Evolutionary conservation across 1,140 invertebrate species (phyloP).

Genomic region (Pseudomyrmex cubaensis): DNA sequence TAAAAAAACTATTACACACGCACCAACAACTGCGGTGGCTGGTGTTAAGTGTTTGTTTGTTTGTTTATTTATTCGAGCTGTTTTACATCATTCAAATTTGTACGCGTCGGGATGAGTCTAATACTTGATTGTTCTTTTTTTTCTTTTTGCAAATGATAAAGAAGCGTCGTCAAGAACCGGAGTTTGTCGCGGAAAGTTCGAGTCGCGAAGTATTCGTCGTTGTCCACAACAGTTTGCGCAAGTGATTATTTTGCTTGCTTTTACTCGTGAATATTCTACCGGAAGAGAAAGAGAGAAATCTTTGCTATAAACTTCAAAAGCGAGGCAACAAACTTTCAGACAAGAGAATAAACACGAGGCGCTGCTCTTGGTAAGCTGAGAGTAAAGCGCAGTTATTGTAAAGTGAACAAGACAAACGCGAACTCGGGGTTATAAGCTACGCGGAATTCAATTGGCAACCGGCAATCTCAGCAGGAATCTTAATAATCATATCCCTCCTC

Average conservation of each 20-base stretch:
- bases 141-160: too few relatives aligned
- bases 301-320: neutral
- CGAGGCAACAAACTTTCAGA: neutral
- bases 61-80: too few relatives aligned
- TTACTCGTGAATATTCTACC: neutral
- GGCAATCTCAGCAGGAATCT: conserved; percentile 5
- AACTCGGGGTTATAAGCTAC: neutral
- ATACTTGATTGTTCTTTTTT: too few relatives aligned
- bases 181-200: neutral
- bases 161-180: too few relatives aligned
- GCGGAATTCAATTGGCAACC: conserved; percentile 11
- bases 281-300: neutral
- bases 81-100: too few relatives aligned
- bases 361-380: neutral
- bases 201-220: neutral
- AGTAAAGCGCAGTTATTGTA: neutral
- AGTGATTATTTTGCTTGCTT: neutral
- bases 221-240: neutral
- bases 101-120: too few relatives aligned
- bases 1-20: too few relatives aligned
- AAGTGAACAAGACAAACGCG: neutral
- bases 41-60: too few relatives aligned
- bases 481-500: neutral
- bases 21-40: too few relatives aligned
- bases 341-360: conserved; percentile 1